Evolutionary conservation across 2,113 vertebrate species (phyloP).

Genomic region (Pygoscelis antarcticus): DNA sequence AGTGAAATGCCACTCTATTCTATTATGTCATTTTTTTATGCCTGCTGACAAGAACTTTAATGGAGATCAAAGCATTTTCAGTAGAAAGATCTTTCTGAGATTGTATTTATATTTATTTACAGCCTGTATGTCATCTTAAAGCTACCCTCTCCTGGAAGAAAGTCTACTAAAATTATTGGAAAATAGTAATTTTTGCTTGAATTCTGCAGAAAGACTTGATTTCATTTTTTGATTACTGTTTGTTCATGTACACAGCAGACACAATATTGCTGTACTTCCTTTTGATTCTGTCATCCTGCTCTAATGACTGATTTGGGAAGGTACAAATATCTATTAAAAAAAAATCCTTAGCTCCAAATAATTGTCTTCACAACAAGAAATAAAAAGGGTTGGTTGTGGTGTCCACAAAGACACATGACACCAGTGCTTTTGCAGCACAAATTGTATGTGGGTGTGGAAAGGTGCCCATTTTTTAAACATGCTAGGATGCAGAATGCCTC

Average conservation of each 20-base stretch:
- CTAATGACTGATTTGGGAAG: not conserved
- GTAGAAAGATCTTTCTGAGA: not conserved
- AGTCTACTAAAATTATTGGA: not conserved
- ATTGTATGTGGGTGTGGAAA: slow-evolving; percentile 3
- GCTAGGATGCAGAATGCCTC: not conserved
- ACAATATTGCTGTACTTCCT: not conserved
- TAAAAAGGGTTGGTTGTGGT: not conserved
- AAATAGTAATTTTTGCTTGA: not conserved
- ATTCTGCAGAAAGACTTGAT: not conserved
- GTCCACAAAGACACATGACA: not conserved
- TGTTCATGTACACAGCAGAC: not conserved
- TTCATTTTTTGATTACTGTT: slow-evolving; percentile 1
- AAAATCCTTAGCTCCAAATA: not conserved
- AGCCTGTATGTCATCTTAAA: not conserved
- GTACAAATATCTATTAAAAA: not conserved
- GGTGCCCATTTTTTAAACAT: not conserved
- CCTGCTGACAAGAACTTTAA: slow-evolving; percentile 33
- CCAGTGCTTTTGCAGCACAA: slow-evolving; percentile 15
- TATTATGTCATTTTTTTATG: not conserved
- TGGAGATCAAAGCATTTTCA: not conserved
- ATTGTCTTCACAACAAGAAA: not conserved
- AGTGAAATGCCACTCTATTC: not conserved
- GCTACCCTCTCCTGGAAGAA: not conserved
- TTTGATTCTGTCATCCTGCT: not conserved
- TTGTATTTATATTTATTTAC: slow-evolving; percentile 17